A percentile compares a stretch with the other conserved stretches of the same genome.
phyloP scores from a whole-genome alignment of 53 echinoderm and acorn worm species.

The Holothuria leucospilota region DNA sequence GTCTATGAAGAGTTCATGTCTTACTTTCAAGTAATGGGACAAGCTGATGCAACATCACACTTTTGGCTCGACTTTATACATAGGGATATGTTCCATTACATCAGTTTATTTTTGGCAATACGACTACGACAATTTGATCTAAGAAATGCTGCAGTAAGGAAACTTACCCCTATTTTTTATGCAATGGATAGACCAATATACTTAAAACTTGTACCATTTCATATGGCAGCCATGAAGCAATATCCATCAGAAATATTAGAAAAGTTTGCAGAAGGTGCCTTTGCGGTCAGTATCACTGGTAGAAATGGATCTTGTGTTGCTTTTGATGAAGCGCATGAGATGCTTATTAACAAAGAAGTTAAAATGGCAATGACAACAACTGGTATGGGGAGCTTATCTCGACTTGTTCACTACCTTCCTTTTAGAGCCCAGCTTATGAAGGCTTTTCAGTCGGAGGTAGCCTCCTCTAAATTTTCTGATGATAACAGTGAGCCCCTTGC shows the following conservation, averaged over 20 bases:
- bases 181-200: conserved; percentile 25
- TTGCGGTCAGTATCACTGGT: conserved; percentile 68
- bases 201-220: conserved; percentile 34
- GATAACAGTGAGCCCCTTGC: background rate
- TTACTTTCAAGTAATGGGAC: too few relatives aligned
- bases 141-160: background rate
- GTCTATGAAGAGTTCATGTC: too few relatives aligned
- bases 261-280: conserved; percentile 63
- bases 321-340: too few relatives aligned
- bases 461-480: background rate
- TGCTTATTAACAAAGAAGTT: too few relatives aligned
- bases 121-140: background rate
- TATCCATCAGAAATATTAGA: conserved; percentile 38
- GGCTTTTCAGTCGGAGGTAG: background rate
- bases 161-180: conserved; percentile 12
- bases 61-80: conserved; percentile 23
- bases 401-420: conserved; percentile 12
- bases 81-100: background rate
- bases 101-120: conserved; percentile 1
- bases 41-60: too few relatives aligned
- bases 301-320: too few relatives aligned
- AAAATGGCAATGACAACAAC: too few relatives aligned
- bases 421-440: conserved; percentile 2
- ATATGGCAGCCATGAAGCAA: conserved; percentile 27
- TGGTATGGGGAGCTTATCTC: conserved; percentile 21